Percentiles rank a stretch among this genome's conserved stretches.
phyloP scores from a whole-genome alignment of 1,140 invertebrate genomes.

The Battus philenor region DNA sequence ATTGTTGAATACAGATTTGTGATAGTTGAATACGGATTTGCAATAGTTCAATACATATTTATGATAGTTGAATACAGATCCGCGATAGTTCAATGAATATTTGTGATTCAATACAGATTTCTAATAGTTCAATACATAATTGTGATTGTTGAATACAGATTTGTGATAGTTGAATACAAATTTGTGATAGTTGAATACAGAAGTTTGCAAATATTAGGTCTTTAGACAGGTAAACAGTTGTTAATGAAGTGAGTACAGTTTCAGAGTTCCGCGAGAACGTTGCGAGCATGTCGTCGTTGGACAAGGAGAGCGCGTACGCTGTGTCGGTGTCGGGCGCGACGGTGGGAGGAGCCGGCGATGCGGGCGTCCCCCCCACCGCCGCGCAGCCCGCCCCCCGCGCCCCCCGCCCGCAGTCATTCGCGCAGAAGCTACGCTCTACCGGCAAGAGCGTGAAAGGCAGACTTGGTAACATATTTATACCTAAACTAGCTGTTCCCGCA shows the following conservation, averaged over 20 bases:
- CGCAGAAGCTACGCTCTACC: slow-evolving; percentile 88
- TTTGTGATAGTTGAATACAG: no score
- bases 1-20: no score
- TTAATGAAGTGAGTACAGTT: slow-evolving; percentile 63
- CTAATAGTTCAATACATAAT: no score
- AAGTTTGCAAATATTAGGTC: no score
- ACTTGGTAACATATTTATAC: slow-evolving; percentile 66
- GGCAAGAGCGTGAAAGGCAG: slow-evolving; percentile 87
- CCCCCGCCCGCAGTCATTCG: slow-evolving; percentile 87
- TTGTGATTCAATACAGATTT: no score
- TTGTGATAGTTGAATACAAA: no score
- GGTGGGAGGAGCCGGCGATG: slow-evolving; percentile 33
- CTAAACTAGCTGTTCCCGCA: no score
- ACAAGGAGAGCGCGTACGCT: slow-evolving; percentile 67
- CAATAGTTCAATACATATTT: no score
- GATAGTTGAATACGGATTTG: no score
- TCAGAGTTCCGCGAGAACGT: slow-evolving; percentile 81
- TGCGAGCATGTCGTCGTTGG: slow-evolving; percentile 55
- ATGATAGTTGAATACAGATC: no score
- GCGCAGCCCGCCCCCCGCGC: slow-evolving; percentile 79
- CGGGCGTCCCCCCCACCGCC: slow-evolving; percentile 29
- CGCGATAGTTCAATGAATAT: no score
- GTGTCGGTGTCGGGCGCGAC: slow-evolving; percentile 55
- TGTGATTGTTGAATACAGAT: no score
- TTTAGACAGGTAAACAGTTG: neutral